Evolutionary conservation across 2,797 vertebrate species (phyloP).

Genomic region (Ptychadena robeensis): DNA sequence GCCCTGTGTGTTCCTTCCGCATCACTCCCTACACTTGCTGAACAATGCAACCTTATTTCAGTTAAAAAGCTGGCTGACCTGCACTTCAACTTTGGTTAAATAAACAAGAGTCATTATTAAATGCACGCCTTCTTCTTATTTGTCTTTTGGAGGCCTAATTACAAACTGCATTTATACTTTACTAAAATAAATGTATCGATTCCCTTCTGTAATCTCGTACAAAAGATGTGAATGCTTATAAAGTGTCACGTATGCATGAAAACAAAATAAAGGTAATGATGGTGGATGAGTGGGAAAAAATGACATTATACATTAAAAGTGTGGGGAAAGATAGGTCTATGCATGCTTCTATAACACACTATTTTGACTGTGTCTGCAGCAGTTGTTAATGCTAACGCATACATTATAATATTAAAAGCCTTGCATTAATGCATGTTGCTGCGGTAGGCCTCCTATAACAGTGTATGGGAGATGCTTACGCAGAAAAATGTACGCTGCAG

Average conservation of each 20-base stretch:
- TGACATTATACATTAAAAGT: too few species aligned
- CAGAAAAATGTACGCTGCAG: too few species aligned
- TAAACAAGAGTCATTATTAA: slow-evolving; percentile 62
- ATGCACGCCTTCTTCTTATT: slow-evolving; percentile 46
- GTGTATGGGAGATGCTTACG: too few species aligned
- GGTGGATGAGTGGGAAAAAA: not conserved
- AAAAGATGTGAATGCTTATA: not conserved
- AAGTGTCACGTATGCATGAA: not conserved
- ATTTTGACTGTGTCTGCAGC: too few species aligned
- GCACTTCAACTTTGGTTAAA: slow-evolving; percentile 56
- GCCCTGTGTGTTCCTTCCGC: slow-evolving; percentile 55
- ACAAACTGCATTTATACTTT: slow-evolving; percentile 33
- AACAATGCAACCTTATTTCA: slow-evolving; percentile 62
- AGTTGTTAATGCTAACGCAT: too few species aligned
- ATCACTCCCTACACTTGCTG: slow-evolving; percentile 57
- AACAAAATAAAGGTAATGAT: not conserved
- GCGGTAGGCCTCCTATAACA: too few species aligned
- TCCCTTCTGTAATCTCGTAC: not conserved
- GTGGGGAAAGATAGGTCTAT: too few species aligned
- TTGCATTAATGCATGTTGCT: too few species aligned
- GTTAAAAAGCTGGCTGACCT: slow-evolving; percentile 60
- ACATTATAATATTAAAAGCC: too few species aligned
- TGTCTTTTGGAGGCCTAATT: slow-evolving; percentile 56
- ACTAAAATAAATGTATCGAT: slow-evolving; percentile 11
- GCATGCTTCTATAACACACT: too few species aligned